Evolutionary conservation across 2,888 invertebrate species (phyloP).

Genomic region (Himalopsyche anomala): DNA sequence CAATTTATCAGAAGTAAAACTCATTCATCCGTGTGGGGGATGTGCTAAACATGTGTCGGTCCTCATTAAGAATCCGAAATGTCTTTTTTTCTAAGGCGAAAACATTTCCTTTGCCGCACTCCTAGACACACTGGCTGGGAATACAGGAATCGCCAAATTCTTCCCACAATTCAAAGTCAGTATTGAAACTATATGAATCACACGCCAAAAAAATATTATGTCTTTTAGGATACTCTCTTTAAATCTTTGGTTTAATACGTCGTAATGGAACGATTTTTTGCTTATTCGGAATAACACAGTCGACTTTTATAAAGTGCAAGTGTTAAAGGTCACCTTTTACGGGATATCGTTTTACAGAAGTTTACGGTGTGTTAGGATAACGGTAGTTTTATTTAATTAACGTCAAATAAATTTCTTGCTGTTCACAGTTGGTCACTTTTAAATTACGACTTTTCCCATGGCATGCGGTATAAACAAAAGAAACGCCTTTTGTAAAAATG

Average conservation of each 20-base stretch:
- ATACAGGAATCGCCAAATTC: conserved; percentile 51
- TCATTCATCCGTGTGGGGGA: conserved; percentile 63
- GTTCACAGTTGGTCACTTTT: conserved; percentile 39
- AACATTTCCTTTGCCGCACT: conserved; percentile 56
- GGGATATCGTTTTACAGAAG: conserved; percentile 58
- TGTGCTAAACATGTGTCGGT: conserved; percentile 65
- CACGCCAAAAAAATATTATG: neutral
- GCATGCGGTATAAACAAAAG: neutral
- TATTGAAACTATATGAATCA: neutral
- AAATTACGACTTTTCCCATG: conserved; percentile 58
- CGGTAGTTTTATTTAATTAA: conserved; percentile 47
- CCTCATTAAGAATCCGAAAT: conserved; percentile 64
- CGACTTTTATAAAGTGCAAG: conserved; percentile 50
- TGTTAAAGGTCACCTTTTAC: conserved; percentile 62
- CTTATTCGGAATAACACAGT: neutral
- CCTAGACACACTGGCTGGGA: conserved; percentile 64
- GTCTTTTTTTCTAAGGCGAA: conserved; percentile 61
- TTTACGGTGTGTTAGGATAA: conserved; percentile 53
- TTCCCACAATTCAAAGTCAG: conserved; percentile 44
- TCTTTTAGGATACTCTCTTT: neutral
- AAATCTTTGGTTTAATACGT: neutral
- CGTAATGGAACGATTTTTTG: conserved; percentile 13
- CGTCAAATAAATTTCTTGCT: conserved; percentile 34
- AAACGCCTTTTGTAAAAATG: neutral
- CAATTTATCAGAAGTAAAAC: conserved; percentile 64